Evolutionary conservation across 2,113 vertebrate genomes (phyloP), one percentile per base, ranked within the genome.

Genomic region (Scomber japonicus): DNA sequence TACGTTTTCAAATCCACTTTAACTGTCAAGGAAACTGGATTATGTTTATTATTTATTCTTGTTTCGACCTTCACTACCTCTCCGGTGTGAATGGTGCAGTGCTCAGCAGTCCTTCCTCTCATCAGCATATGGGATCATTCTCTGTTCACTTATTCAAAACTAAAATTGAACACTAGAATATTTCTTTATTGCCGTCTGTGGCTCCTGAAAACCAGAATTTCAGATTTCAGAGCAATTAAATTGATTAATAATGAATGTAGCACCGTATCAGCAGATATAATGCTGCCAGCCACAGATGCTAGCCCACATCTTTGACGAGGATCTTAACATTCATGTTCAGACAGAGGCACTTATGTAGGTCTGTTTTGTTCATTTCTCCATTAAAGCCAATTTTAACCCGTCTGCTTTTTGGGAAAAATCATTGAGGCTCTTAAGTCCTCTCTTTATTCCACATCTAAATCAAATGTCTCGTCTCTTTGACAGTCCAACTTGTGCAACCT

Each of bases 381-480:
- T 13, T 53, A 12, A 75, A 54, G 11, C 4, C 9, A 16, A 35
- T 83, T 75, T 60, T 15, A 16, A 27, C 40, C 0, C 2, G 46
- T 75, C 24, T 12, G 67, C 72, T 35, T n/a, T 51, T 17, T 27
- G 30, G 13, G 16, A 6, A n/a, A 0, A 50, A 46, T 30, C 55
- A 30, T 66, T 40, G 6, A 35, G 12, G 15, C 27, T 84, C 84
- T 44, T 46, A 67, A 75, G 67, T 62, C n/a, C 69, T 56, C 44
- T 11, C 46, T 78, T 55, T 21, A 63, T 53, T 44, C n/a, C 31
- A 27, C 2, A 1, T 21, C 48, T 69, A 55, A 66, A 77, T 70
- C 24, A 69, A 71, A 78, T 40, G 48, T 54, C 24, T 27, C 11
- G 7, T 7, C 31, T 65, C 21, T 79, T 72, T 78, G 44, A 81